Base-by-base conservation (phyloP, 2,113 vertebrate genomes). In the Aphyosemion australe region DNA sequence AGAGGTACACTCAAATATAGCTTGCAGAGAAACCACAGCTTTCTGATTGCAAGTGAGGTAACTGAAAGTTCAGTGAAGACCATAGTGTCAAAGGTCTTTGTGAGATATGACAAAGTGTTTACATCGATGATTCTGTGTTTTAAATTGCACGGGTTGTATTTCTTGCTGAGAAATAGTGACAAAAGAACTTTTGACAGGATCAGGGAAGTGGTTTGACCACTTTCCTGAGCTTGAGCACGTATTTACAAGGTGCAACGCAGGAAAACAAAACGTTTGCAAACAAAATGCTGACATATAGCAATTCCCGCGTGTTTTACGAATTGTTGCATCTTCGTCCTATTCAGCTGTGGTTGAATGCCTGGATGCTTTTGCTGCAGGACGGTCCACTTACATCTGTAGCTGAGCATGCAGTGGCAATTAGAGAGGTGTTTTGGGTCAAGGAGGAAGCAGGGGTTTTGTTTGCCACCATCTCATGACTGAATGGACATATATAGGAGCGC, bases 401-500 rank as follows among this genome's bases (percentile, higher is more conserved):
- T 74, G 81, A 80, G 82, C 82, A 80, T 81, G 78, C 75, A 69
- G 78, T 60, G 73, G 89, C 81, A 89, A 92, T 91, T 91, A 91
- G 76, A 68, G 85, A 69, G 89, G 85, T 75, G 76, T 84, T 86
- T 86, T 77, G 80, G 90, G 89, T 92, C 88, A 90, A 87, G 84
- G 88, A 84, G 91, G 82, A 78, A 77, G 70, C 85, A 58, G 63
- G 66, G 83, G 85, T 90, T 93, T 92, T 92, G 91, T 93, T 91
- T 91, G 89, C 84, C 78, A 82, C 79, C 82, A 79, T 91, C 86
- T 90, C 84, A 87, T 85, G 75, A 82, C 81, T 92, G 88, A 90
- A 91, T 88, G 73, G 82, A 76, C 57, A 85, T 71, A 74, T 88
- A 89, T 90, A 84, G 84, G 79, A 62, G 56, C 82, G 75, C 85